Percentiles rank a stretch among this genome's conserved stretches.
Evolutionary conservation across 2,888 invertebrate genomes (phyloP).

Genomic region (Caenorhabditis sp.): DNA sequence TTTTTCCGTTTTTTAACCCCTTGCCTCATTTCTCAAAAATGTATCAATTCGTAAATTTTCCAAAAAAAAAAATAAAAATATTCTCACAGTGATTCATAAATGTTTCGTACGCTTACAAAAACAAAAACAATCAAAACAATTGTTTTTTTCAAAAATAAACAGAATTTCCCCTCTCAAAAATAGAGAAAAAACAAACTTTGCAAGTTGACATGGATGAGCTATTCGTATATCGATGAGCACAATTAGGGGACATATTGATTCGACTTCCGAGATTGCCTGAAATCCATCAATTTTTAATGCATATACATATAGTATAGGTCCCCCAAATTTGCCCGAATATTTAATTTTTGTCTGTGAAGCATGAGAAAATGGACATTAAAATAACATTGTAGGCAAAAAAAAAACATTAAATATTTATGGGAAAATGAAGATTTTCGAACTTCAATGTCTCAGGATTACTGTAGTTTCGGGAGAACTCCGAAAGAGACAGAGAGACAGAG

Average conservation of each 20-base stretch:
- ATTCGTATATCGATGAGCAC: conserved; percentile 62
- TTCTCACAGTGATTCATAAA: not conserved
- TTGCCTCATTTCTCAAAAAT: not conserved
- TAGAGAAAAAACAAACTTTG: conserved; percentile 43
- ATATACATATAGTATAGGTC: not conserved
- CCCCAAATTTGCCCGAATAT: not conserved
- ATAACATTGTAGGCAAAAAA: not conserved
- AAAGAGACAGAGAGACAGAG: too few relatives aligned
- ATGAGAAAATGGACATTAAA: not conserved
- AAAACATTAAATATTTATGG: not conserved
- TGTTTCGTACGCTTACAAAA: not conserved
- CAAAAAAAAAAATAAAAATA: conserved; percentile 1
- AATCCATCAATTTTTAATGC: conserved; percentile 2
- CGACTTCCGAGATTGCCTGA: conserved; percentile 46
- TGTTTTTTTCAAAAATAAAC: not conserved
- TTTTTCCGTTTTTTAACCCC: too few relatives aligned
- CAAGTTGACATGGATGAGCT: conserved; percentile 51
- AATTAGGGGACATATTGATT: conserved; percentile 54
- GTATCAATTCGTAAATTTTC: conserved; percentile 2
- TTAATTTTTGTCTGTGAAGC: not conserved
- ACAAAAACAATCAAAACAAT: not conserved
- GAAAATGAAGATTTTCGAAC: not conserved
- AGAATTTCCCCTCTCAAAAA: not conserved
- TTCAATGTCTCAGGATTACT: not conserved
- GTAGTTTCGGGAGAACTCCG: not conserved